Conservation (phyloP, 2,888 invertebrate genomes). For the Scaptomyza reducta region DNA sequence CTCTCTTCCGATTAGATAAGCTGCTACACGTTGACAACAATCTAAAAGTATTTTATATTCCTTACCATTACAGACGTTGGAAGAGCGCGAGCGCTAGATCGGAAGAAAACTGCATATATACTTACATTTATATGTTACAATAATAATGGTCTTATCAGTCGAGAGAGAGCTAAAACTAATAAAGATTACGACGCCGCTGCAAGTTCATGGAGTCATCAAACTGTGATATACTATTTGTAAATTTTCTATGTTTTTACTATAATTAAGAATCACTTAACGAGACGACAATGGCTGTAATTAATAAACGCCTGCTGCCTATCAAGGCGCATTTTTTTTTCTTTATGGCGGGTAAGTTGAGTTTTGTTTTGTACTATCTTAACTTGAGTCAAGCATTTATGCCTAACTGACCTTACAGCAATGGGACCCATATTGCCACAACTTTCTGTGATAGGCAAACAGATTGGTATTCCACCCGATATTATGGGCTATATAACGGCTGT, state of each 20-base stretch:
- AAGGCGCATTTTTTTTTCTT: slow-evolving; percentile 95
- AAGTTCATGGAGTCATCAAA: slow-evolving; percentile 38
- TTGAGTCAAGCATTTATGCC: neutral
- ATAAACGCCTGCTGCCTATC: slow-evolving; percentile 89
- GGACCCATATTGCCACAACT: slow-evolving; percentile 92
- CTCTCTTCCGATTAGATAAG: slow-evolving; percentile 38
- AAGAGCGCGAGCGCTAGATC: neutral
- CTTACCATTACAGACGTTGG: slow-evolving; percentile 23
- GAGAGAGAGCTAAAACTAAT: slow-evolving; percentile 15
- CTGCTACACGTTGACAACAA: slow-evolving; percentile 31
- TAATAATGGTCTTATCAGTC: slow-evolving; percentile 51
- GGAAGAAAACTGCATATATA: neutral
- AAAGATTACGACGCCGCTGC: slow-evolving; percentile 36
- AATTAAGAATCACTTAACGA: neutral
- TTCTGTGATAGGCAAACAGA: slow-evolving; percentile 90
- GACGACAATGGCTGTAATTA: slow-evolving; percentile 86
- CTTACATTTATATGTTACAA: neutral
- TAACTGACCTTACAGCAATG: slow-evolving; percentile 86
- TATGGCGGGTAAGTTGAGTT: slow-evolving; percentile 89
- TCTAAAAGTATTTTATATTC: slow-evolving; percentile 3
- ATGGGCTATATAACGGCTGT: slow-evolving; percentile 92
- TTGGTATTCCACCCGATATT: slow-evolving; percentile 90
- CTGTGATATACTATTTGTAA: slow-evolving; percentile 64
- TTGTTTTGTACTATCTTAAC: neutral
- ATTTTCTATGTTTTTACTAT: neutral